These are phyloP conservation scores for Agriotes lineatus DNA, from an alignment of 2,888 invertebrate genomes.

Conservation along the genomic window DNA sequence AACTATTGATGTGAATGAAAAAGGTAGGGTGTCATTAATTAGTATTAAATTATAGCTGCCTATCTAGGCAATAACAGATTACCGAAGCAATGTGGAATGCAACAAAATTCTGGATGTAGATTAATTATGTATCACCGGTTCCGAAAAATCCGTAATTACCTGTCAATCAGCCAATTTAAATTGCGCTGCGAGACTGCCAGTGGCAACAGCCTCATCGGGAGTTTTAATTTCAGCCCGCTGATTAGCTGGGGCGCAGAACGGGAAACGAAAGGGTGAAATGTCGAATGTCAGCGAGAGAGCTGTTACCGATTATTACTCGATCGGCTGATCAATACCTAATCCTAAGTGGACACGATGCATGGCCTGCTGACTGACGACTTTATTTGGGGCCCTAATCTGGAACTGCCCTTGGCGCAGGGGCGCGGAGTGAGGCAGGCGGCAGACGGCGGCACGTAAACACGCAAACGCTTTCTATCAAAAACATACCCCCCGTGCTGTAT, in stretches of 20 bases:
- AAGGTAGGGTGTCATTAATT: too few species aligned
- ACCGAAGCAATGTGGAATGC: too few species aligned
- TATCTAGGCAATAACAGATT: too few species aligned
- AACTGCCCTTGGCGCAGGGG: conserved; percentile 29
- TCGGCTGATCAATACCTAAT: conserved; percentile 23
- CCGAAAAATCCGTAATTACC: too few species aligned
- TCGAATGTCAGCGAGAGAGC: conserved; percentile 19
- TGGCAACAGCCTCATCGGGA: not conserved
- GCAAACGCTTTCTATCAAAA: conserved; percentile 33
- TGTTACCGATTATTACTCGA: conserved; percentile 28
- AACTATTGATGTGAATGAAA: too few species aligned
- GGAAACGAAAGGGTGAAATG: conserved; percentile 16
- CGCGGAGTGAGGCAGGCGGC: conserved; percentile 19
- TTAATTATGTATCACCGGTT: too few species aligned
- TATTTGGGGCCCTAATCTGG: conserved; percentile 22
- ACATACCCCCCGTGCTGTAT: conserved; percentile 23
- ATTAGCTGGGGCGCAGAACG: conserved; percentile 17
- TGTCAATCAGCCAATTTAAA: conserved; percentile 14
- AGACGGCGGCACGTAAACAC: conserved; percentile 28
- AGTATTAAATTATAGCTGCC: too few species aligned
- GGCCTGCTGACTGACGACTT: conserved; percentile 27
- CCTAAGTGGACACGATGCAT: conserved; percentile 12
- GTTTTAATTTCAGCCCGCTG: conserved; percentile 22
- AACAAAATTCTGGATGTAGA: too few species aligned
- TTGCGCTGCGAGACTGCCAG: not conserved